Conservation (phyloP, 1,140 invertebrate species). For the Reticulitermes speratus region DNA sequence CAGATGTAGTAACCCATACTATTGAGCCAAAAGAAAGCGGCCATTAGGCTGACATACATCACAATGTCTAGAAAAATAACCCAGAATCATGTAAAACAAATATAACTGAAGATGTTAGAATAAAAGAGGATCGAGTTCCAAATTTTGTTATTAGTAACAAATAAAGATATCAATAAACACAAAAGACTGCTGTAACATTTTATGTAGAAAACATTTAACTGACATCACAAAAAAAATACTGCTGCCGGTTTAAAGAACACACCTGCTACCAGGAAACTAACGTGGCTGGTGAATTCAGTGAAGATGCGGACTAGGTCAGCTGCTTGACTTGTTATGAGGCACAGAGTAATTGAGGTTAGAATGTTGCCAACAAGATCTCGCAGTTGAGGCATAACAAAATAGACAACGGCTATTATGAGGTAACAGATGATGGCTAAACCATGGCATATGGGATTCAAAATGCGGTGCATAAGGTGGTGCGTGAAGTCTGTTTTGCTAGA, state of each 20-base stretch:
- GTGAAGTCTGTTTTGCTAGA: conserved; percentile 64
- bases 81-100: not conserved
- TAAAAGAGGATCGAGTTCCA: too few species aligned
- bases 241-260: conserved; percentile 32
- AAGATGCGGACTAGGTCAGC: conserved; percentile 75
- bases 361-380: conserved; percentile 81
- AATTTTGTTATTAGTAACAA: too few species aligned
- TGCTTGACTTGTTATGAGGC: conserved; percentile 71
- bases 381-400: conserved; percentile 79
- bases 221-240: too few species aligned
- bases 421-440: conserved; percentile 68
- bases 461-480: conserved; percentile 68
- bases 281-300: conserved; percentile 73
- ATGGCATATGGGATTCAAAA: conserved; percentile 73
- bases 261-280: conserved; percentile 76
- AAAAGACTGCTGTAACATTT: not conserved
- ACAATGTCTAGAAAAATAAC: conserved; percentile 64
- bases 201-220: not conserved
- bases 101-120: not conserved
- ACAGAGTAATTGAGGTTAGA: conserved; percentile 73
- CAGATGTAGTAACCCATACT: conserved; percentile 82
- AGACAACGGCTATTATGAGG: conserved; percentile 73
- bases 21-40: conserved; percentile 81
- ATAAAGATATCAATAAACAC: not conserved
- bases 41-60: conserved; percentile 69